Percentiles rank a stretch among this genome's conserved stretches.
Evolutionary conservation across 2,113 vertebrate genomes (phyloP).

Genomic region (Nannospalax galili): DNA sequence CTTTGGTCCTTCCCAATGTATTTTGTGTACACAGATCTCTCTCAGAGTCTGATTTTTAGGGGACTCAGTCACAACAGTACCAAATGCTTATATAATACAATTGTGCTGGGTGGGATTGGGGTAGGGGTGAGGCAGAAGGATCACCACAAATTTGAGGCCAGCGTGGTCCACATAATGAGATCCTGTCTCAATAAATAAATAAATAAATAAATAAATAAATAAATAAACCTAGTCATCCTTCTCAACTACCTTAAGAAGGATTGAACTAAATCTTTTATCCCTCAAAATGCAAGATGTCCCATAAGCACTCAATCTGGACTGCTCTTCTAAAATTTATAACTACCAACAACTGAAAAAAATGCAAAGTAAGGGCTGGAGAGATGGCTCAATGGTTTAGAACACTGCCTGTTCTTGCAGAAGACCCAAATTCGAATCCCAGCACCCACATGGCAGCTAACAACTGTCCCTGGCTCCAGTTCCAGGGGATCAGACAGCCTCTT

Average conservation of each 20-base stretch:
- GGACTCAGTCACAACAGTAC: neutral
- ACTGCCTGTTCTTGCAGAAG: too few species aligned
- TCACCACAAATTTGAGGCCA: neutral
- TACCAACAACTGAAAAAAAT: conserved; percentile 9
- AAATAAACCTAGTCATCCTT: neutral
- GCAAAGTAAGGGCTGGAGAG: too few species aligned
- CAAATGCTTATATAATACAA: neutral
- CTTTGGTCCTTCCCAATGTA: neutral
- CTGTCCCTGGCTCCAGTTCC: too few species aligned
- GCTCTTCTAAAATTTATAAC: conserved; percentile 30
- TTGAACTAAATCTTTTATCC: neutral
- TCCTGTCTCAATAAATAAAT: neutral
- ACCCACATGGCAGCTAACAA: too few species aligned
- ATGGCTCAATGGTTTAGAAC: too few species aligned
- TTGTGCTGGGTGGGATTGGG: too few species aligned
- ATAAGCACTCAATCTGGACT: neutral
- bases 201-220: neutral
- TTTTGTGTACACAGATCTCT: neutral
- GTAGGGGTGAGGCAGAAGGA: neutral
- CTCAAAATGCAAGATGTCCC: neutral
- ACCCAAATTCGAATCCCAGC: too few species aligned
- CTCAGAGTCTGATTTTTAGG: neutral
- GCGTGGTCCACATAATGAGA: too few species aligned
- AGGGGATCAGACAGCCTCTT: too few species aligned
- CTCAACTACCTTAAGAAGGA: neutral